Evolutionary conservation across 2,797 vertebrate genomes (phyloP), one percentile per base, ranked within the genome.

Genomic region (Enoplosus armatus): DNA sequence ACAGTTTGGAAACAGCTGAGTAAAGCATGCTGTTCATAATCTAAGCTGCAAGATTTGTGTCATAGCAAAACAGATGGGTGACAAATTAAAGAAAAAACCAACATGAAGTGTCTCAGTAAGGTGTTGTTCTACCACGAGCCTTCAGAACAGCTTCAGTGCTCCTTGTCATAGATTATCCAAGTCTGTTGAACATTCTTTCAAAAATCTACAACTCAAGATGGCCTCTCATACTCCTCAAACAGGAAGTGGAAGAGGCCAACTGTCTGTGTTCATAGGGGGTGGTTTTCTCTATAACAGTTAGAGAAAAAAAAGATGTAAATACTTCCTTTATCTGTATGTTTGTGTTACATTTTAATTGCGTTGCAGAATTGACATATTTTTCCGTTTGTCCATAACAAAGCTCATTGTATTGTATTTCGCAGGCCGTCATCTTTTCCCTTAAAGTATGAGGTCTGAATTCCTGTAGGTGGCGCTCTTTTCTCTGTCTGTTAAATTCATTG

Each of bases 231-330:
- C 16, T 39, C 33, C 24, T 20, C 9, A 66, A 66, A 39, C 33
- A 67, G 64, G 64, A 53, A 67, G 64, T 41, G 64, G 48, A 41
- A 53, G 64, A 67, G 48, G 14, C n/a, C 64, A 66, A 37, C 5
- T 37, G 63, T 51, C n/a, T n/a, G n/a, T n/a, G n/a, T n/a, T n/a
- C n/a, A n/a, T n/a, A n/a, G n/a, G n/a, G n/a, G n/a, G n/a, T n/a
- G n/a, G n/a, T n/a, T n/a, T n/a, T n/a, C n/a, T n/a, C n/a, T n/a
- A n/a, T n/a, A n/a, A n/a, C n/a, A 24, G n/a, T 26, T 14, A 2
- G n/a, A n/a, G n/a, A n/a, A 8, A 24, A 50, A 50, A 51, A 35
- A 11, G 12, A 37, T 37, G 6, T 14, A 37, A 26, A 16, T 9
- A 24, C n/a, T 39, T 16, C n/a, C 11, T 9, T 16, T 59, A 59